phyloP scores from a whole-genome alignment of 64 coral and sea anemone species.

The Actinia tenebrosa region DNA sequence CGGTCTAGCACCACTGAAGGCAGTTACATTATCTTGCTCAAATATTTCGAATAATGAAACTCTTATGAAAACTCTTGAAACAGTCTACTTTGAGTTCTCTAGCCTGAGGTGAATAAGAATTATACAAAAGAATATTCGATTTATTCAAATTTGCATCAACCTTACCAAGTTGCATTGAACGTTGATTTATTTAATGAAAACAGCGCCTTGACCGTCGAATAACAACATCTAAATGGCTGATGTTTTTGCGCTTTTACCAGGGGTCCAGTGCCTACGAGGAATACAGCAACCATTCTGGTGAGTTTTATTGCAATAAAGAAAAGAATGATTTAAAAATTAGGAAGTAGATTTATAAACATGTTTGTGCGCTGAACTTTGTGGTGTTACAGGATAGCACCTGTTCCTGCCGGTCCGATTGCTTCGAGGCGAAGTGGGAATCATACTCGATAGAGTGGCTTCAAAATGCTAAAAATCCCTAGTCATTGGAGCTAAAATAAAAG shows the following conservation, averaged over 20 bases:
- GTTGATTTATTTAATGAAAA: too few relatives aligned
- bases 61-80: neutral
- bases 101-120: neutral
- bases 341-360: neutral
- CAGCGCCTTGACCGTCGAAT: too few relatives aligned
- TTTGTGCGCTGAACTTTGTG: neutral
- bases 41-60: neutral
- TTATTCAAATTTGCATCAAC: neutral
- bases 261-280: neutral
- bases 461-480: too few relatives aligned
- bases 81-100: neutral
- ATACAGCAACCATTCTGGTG: neutral
- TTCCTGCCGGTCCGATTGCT: neutral
- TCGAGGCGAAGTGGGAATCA: too few relatives aligned
- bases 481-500: too few relatives aligned
- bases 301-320: neutral
- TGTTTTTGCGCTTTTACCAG: slow-evolving; percentile 3
- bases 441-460: too few relatives aligned
- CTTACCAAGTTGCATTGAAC: neutral
- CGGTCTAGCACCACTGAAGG: too few relatives aligned
- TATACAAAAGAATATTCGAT: neutral
- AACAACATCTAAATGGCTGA: neutral
- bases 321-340: neutral
- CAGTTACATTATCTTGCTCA: too few relatives aligned
- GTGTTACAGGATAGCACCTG: neutral